Base-by-base conservation (phyloP, 1,140 invertebrate genomes). In the Cryptotermes secundus region DNA sequence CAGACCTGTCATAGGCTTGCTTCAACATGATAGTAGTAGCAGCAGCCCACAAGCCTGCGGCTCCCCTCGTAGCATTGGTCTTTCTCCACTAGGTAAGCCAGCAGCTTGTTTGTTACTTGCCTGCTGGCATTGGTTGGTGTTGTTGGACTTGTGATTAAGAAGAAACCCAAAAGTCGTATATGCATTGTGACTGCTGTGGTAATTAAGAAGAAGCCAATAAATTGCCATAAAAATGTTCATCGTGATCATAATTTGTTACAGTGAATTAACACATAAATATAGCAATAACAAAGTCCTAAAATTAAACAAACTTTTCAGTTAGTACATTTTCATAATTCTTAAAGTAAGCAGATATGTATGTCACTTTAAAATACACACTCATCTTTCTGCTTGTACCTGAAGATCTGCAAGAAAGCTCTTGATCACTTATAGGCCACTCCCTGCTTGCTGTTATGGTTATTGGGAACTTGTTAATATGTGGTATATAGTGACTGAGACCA, bases 71-170 rank as follows among this genome's bases (percentile, higher is more conserved):
- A 92, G 92, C 89, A 90, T 92, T 85, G 91, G 90, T 85, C 87
- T 92, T 84, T 93, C 92, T 86, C 92, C 92, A 83, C 89, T 92
- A 90, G 92, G 92, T 92, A 91, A 90, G 59, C 59, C 59, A 72
- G 88, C 87, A 38, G 24, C 80, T 81, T 53, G 36, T 42, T 45
- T 59, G 81, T 53, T 45, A 31, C 81, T 82, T 45, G 42, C n/a
- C 38, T 53, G 38, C 59, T 72, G 59, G 59, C 59, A 72, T 72
- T 72, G 59, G 0, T 72, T 72, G 59, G 59, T 72, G 59, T 72
- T 72, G 59, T 38, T 38, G 12, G 38, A 38, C 38, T 6, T 38
- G 38, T n/a, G 26, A 19, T 22, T 49, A 49, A 19, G 45, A 49
- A 19, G 45, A 3, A 49, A 49, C 45, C 3, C 3, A 3, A n/a